These are phyloP conservation scores for Idaea straminata DNA, from an alignment of 2,888 invertebrate species.

Conservation along the genomic window DNA sequence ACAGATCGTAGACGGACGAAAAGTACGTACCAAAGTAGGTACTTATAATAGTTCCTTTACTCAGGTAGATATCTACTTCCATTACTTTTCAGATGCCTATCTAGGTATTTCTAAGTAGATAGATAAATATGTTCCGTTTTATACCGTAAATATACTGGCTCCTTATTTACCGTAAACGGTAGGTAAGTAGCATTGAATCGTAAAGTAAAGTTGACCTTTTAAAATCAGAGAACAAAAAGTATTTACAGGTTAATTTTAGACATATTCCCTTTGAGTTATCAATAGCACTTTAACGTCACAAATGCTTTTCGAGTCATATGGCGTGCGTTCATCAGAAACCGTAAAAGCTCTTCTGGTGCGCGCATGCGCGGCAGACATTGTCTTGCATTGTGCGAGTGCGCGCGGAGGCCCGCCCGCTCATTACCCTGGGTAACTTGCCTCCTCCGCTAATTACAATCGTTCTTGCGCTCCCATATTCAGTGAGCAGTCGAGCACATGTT, in stretches of 20 bases:
- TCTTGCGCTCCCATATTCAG: conserved; percentile 58
- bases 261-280: neutral
- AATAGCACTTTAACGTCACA: conserved; percentile 28
- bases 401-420: conserved; percentile 47
- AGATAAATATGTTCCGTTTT: no score
- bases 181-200: neutral
- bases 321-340: conserved; percentile 64
- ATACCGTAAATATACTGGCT: no score
- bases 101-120: no score
- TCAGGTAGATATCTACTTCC: no score
- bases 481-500: conserved; percentile 70
- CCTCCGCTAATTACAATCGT: conserved; percentile 58
- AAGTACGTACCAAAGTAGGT: no score
- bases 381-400: conserved; percentile 39
- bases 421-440: conserved; percentile 49
- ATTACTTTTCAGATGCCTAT: no score
- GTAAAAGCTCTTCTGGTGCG: conserved; percentile 61
- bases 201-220: neutral
- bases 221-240: neutral
- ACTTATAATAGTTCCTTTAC: no score
- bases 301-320: conserved; percentile 60
- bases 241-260: neutral
- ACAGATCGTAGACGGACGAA: no score
- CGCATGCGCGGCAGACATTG: conserved; percentile 43
- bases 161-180: neutral